Evolutionary conservation across 37 sponge, comb jelly and placozoan species (phyloP), one percentile per base, ranked within the genome.

Genomic region (Crambe crambe): DNA sequence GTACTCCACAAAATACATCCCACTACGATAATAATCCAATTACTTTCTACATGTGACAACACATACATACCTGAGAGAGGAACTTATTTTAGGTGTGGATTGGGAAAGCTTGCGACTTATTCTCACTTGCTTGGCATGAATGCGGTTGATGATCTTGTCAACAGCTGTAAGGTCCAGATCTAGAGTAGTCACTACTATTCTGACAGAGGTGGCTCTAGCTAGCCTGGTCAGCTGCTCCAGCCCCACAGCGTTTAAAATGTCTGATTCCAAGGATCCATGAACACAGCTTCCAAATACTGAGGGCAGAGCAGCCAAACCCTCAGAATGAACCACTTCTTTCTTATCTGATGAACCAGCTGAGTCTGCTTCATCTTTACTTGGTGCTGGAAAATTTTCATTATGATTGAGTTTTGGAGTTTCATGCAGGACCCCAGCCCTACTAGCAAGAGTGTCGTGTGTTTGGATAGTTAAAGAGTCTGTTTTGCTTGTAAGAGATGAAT

Each of bases 1-100:
- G 58, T 90, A 90, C 72, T 90, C 90, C 71, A 90, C 86, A 80
- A 90, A 90, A 47, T 78, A 90, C 36, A 80, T 85, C 36, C 68
- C 40, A 43, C 78, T 83, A 72, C 8, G 40, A 74, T 4, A 27
- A 20, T 21, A 74, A 25, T n/a, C n/a, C n/a, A n/a, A n/a, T n/a
- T n/a, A n/a, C n/a, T n/a, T n/a, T 58, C 12, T 54, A 59, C 27
- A 58, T 21, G 39, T 9, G 8, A 37, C 29, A 4, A 40, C 27
- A 36, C 22, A 69, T 23, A 70, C 56, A 69, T 70, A 69, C 80
- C 70, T 58, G 20, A 54, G 9, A 56, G 71, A 21, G 35, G 79
- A 54, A n/a, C 74, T 56, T 9, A 32, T 22, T 51, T 4, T 18
- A 31, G 20, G 38, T 35, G 6, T 47, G 51, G 51, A 47, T 6